phyloP scores from a whole-genome alignment of 2,113 vertebrate species.

The Tragelaphus buxtoni region DNA sequence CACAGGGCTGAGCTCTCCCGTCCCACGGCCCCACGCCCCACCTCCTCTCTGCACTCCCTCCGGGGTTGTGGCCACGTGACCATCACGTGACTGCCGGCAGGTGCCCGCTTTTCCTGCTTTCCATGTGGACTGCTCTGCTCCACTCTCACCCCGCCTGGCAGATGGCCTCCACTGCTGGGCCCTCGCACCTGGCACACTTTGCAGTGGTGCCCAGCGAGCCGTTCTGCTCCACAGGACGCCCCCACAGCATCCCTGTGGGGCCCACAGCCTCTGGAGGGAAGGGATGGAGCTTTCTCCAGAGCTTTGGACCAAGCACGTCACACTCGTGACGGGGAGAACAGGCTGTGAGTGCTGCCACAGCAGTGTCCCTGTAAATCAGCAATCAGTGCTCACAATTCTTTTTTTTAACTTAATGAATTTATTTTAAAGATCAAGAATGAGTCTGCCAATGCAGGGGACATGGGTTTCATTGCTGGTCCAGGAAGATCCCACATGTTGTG shows the following conservation, averaged over 20 bases:
- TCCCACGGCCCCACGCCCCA: fast-evolving
- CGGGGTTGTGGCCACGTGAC: fast-evolving
- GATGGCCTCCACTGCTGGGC: neutral
- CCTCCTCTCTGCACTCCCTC: too few species aligned
- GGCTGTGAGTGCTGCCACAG: neutral
- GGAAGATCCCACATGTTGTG: neutral
- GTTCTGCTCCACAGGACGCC: too few species aligned
- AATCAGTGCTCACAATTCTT: neutral
- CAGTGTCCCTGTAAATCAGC: neutral
- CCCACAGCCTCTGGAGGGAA: neutral
- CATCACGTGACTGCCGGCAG: fast-evolving
- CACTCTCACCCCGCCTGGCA: neutral
- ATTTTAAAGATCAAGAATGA: neutral
- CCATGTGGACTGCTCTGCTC: neutral
- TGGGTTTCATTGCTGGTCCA: neutral
- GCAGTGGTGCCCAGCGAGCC: neutral
- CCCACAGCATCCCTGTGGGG: neutral
- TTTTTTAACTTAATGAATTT: neutral
- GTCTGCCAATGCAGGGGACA: neutral
- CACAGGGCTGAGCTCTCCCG: fast-evolving
- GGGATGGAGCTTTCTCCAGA: neutral
- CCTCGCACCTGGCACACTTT: neutral
- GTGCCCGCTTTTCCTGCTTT: neutral
- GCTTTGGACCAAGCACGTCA: neutral
- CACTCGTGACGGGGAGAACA: neutral